Conservation (phyloP, 2,113 vertebrate genomes). For the Grus americana region DNA sequence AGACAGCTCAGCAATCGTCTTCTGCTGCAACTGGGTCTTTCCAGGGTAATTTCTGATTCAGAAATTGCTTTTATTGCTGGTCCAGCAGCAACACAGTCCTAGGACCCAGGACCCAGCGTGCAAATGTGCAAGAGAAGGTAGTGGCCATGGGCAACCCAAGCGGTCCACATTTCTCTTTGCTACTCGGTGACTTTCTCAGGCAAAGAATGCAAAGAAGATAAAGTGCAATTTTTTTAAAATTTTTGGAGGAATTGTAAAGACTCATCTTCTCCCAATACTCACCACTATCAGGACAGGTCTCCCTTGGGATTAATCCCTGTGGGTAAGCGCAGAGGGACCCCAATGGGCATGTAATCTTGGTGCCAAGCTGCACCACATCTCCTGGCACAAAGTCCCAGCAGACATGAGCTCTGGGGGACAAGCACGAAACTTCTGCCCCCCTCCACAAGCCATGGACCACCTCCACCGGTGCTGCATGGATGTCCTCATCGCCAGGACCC, state of each 20-base stretch:
- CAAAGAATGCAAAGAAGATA: not conserved
- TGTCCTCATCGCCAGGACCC: not conserved
- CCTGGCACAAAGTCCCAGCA: not conserved
- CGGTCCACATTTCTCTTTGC: not conserved
- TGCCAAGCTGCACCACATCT: not conserved
- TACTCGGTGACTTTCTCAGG: not conserved
- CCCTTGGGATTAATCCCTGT: not conserved
- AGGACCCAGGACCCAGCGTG: not conserved
- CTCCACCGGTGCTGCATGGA: not conserved
- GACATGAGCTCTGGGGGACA: not conserved
- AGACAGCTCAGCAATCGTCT: not conserved
- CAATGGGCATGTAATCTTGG: accelerated
- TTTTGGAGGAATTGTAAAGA: not conserved
- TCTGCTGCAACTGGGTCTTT: not conserved
- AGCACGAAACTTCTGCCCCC: not conserved
- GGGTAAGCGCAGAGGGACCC: not conserved
- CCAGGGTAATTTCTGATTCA: not conserved
- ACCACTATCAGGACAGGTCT: not conserved
- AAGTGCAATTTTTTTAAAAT: not conserved
- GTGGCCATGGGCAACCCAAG: not conserved
- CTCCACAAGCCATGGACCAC: not conserved
- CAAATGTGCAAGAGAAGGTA: not conserved
- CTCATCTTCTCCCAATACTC: not conserved
- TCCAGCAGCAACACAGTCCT: not conserved
- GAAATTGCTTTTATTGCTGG: not conserved